Base-by-base conservation (phyloP, 2,797 vertebrate genomes). In the Neomorphus geoffroyi region DNA sequence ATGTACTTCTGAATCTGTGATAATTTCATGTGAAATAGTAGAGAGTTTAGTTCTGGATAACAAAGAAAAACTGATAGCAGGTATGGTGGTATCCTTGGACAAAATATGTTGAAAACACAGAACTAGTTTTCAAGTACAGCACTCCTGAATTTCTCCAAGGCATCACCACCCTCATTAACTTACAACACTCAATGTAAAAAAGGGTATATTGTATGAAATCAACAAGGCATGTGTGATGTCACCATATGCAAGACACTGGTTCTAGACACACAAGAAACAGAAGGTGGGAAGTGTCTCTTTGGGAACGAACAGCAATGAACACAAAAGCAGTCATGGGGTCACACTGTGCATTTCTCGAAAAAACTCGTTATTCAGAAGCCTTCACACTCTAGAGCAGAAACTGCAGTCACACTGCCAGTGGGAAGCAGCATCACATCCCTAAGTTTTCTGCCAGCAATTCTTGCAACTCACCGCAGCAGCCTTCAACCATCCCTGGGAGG, bases 401-500 rank as follows among this genome's bases (percentile, higher is more conserved):
- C 81, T 64, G 61, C 48, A 65, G 50, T 50, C 33, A 64, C 45
- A 50, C 16, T 57, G 50, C 32, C 72, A 74, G 50, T 26, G 46
- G 53, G 50, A 65, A 83, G 26, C 27, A 74, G 46, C 11, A 70
- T 28, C 18, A 66, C 24, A 66, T 9, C 61, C 45, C 17, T 10
- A 33, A 65, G 0, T 7, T 48, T 92, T 84, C 48, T 72, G 4
- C 45, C 39, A 57, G 6, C 8, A 39, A 21, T 50, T 60, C 50
- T 50, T 28, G 32, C 65, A 86, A 97, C 98, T 98, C 73, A 98
- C 98, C n/a, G 97, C 98, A 57, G 98, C 94, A 62, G 97, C 98
- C 83, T 98, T 98, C 64, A 98, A 96, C 98, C 98, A 98, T 21
- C 97, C 98, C 13, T 4, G 32, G 8, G 98, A 97, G 39, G 86